A percentile compares a stretch with the other conserved stretches of the same genome.
These are phyloP conservation scores for Anguilla megastoma DNA, from an alignment of 2,797 vertebrate genomes.

Conservation along the genomic window DNA sequence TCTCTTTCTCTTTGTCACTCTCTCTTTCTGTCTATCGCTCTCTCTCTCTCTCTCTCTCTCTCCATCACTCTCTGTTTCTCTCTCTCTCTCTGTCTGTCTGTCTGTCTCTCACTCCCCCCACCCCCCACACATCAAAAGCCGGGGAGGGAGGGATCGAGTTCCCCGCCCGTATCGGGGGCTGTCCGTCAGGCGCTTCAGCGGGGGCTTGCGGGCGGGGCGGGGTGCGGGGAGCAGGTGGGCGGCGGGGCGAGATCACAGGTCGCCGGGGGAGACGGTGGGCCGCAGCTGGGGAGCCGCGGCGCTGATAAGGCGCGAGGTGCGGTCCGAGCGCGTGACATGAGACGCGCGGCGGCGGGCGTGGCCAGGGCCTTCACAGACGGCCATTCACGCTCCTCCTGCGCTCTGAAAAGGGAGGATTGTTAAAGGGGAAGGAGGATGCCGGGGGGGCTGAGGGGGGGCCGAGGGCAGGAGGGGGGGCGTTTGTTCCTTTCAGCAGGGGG, in stretches of 20 bases:
- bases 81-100: not conserved
- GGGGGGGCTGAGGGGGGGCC: conserved; percentile 11
- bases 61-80: not conserved
- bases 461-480: conserved; percentile 15
- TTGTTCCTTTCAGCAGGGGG: conserved; percentile 35
- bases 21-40: not conserved
- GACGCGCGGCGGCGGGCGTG: not conserved
- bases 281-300: conserved; percentile 45
- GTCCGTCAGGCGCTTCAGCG: conserved; percentile 67
- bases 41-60: not conserved
- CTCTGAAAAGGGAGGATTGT: conserved; percentile 55
- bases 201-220: conserved; percentile 62
- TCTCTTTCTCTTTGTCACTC: not conserved
- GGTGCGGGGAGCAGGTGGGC: conserved; percentile 54
- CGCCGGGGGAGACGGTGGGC: conserved; percentile 33
- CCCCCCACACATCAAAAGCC: conserved; percentile 59
- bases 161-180: conserved; percentile 65
- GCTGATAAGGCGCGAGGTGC: conserved; percentile 40
- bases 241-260: conserved; percentile 43
- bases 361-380: conserved; percentile 26
- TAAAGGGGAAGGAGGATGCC: conserved; percentile 35
- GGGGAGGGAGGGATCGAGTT: conserved; percentile 59
- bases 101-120: not conserved
- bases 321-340: conserved; percentile 12
- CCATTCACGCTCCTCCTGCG: not conserved